Conservation (phyloP, 2,888 invertebrate species). For the Podotricha telesiphe region DNA sequence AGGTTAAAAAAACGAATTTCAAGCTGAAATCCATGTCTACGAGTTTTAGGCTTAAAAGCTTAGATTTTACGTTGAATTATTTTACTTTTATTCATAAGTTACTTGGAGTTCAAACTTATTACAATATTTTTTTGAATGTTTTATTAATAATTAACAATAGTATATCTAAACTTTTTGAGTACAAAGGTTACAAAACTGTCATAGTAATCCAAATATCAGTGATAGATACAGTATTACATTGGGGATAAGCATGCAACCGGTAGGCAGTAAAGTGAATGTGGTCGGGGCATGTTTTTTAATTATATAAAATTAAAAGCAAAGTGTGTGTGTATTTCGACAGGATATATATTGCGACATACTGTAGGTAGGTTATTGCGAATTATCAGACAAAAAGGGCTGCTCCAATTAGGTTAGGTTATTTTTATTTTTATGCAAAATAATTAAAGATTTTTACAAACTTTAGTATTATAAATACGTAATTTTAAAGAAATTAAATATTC, state of each 20-base stretch:
- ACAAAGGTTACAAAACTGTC: slow-evolving; percentile 17
- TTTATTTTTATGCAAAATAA: neutral
- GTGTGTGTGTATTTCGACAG: slow-evolving; percentile 36
- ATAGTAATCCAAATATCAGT: slow-evolving; percentile 28
- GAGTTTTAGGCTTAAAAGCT: too few relatives aligned
- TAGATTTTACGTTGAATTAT: too few relatives aligned
- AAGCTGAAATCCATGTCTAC: too few relatives aligned
- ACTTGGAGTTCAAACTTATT: too few relatives aligned
- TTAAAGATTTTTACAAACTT: neutral
- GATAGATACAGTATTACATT: slow-evolving; percentile 34
- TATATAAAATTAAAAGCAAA: slow-evolving; percentile 35
- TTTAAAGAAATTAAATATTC: too few relatives aligned
- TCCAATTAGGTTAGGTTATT: slow-evolving; percentile 2
- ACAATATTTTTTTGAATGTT: too few relatives aligned
- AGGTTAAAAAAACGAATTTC: too few relatives aligned
- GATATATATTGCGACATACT: slow-evolving; percentile 38
- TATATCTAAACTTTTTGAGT: neutral
- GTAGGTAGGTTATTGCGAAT: slow-evolving; percentile 15
- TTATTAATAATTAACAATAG: neutral
- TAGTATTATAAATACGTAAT: too few relatives aligned
- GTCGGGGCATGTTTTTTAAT: slow-evolving; percentile 40
- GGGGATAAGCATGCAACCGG: slow-evolving; percentile 35
- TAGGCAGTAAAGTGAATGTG: slow-evolving; percentile 40
- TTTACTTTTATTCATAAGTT: too few relatives aligned
- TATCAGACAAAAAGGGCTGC: slow-evolving; percentile 25